Percentiles rank a stretch among this genome's conserved stretches.
phyloP scores from a whole-genome alignment of 2,888 invertebrate genomes.

The Mythimna lalbum region DNA sequence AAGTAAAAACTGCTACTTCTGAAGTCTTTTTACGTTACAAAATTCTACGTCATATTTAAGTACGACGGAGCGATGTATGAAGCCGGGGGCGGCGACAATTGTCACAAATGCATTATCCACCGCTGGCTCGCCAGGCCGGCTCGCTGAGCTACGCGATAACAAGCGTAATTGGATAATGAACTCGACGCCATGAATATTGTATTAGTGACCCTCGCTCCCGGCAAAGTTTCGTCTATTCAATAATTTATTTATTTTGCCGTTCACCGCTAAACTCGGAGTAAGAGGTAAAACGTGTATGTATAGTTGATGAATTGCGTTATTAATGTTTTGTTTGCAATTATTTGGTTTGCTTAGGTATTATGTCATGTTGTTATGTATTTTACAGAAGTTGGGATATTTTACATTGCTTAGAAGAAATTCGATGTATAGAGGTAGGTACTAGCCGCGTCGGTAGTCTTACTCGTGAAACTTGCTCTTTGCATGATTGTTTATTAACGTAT shows the following conservation, averaged over 20 bases:
- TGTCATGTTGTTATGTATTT: not conserved
- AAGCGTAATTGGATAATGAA: slow-evolving; percentile 66
- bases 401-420: too few species aligned
- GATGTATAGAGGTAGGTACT: too few species aligned
- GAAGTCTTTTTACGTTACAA: not conserved
- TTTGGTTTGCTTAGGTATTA: not conserved
- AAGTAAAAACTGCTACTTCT: slow-evolving; percentile 3
- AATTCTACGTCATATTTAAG: not conserved
- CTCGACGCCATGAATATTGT: slow-evolving; percentile 61
- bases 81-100: slow-evolving; percentile 22
- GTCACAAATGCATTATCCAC: slow-evolving; percentile 46
- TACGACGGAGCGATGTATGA: not conserved
- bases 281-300: slow-evolving; percentile 24
- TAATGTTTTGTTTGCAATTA: slow-evolving; percentile 5
- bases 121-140: slow-evolving; percentile 16
- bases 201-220: slow-evolving; percentile 48
- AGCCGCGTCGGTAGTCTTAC: too few species aligned
- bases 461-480: too few species aligned
- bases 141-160: slow-evolving; percentile 42
- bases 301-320: not conserved
- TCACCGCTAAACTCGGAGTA: slow-evolving; percentile 33
- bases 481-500: too few species aligned
- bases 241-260: slow-evolving; percentile 51
- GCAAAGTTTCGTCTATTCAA: slow-evolving; percentile 48
- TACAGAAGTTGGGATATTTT: too few species aligned